Conservation (phyloP, 1,140 invertebrate species). For the Temnothorax curvispinosus region DNA sequence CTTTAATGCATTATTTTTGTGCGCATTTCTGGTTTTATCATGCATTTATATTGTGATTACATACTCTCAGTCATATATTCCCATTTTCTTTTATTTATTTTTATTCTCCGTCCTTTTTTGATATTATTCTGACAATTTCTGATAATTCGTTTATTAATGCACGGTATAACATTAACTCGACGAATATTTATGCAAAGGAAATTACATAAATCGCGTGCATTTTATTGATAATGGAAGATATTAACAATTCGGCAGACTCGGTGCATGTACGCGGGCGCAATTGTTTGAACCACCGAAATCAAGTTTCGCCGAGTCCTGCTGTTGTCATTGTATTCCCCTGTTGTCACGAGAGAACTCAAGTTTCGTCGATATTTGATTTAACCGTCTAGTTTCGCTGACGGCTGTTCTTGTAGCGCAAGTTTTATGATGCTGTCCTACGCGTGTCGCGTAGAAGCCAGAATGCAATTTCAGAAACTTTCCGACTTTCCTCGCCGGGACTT, state of each 20-base stretch:
- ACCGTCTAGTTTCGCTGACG: conserved; percentile 37
- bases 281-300: conserved; percentile 33
- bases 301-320: not conserved
- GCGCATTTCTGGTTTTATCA: not conserved
- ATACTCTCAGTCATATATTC: not conserved
- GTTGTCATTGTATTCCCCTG: conserved; percentile 38
- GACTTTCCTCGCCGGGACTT: conserved; percentile 1
- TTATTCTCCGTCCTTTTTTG: not conserved
- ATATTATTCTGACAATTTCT: no score
- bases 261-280: not conserved
- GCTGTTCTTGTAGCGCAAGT: conserved; percentile 22
- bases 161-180: not conserved
- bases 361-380: conserved; percentile 59
- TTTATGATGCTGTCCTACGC: conserved; percentile 31
- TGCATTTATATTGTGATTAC: not conserved
- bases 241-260: not conserved
- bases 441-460: not conserved
- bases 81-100: not conserved
- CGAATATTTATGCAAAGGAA: not conserved
- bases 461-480: conserved; percentile 45
- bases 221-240: conserved; percentile 11
- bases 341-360: conserved; percentile 14
- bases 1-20: not conserved
- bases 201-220: not conserved
- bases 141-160: not conserved